Evolutionary conservation across 2,888 invertebrate species (phyloP).

Genomic region (Scotopteryx bipunctaria): DNA sequence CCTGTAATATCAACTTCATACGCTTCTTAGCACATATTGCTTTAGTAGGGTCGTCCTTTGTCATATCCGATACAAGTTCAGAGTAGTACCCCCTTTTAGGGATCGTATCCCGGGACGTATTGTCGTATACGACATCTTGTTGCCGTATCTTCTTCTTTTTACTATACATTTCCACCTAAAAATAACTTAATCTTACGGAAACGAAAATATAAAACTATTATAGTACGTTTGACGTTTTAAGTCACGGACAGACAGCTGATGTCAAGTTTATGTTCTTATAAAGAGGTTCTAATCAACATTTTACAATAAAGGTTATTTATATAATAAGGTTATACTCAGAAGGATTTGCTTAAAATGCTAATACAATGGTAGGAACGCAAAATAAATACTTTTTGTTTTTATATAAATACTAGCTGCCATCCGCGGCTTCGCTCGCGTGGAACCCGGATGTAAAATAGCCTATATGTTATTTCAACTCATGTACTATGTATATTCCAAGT

Average conservation of each 20-base stretch:
- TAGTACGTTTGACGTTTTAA: not conserved
- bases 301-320: too few relatives aligned
- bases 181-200: constrained; percentile 17
- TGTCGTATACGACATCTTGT: constrained; percentile 71
- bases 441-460: too few relatives aligned
- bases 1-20: constrained; percentile 70
- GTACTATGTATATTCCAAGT: too few relatives aligned
- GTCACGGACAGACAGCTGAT: not conserved
- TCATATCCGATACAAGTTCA: constrained; percentile 81
- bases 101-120: constrained; percentile 57
- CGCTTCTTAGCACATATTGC: constrained; percentile 70
- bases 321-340: too few relatives aligned
- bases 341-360: too few relatives aligned
- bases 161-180: constrained; percentile 57
- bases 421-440: too few relatives aligned
- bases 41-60: constrained; percentile 61
- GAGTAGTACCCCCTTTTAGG: constrained; percentile 85
- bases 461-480: too few relatives aligned
- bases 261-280: not conserved
- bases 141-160: constrained; percentile 67
- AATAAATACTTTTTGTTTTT: too few relatives aligned
- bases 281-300: too few relatives aligned
- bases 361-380: too few relatives aligned
- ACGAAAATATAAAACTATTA: not conserved
- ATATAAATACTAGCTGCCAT: too few relatives aligned